Evolutionary conservation across 2,113 vertebrate species (phyloP), one percentile per base, ranked within the genome.

Genomic region (Vanacampus margaritifer): DNA sequence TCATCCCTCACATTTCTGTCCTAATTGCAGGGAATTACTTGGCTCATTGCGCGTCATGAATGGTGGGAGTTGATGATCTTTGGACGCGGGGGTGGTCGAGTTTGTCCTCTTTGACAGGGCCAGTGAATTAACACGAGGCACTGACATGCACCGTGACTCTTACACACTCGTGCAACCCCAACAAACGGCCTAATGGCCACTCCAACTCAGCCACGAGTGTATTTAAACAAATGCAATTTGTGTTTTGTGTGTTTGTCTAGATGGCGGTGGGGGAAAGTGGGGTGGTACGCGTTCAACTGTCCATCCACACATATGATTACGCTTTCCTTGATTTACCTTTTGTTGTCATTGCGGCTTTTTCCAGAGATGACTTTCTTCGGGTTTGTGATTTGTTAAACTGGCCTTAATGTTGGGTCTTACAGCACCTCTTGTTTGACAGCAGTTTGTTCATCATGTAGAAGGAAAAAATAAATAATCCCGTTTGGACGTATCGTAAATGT

Each of bases 11-110:
- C 60, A 43, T 62, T 43, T 62, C 60, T 62, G 54, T 26, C 68
- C 48, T 72, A 28, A 86, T 86, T 83, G 72, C 10, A 71, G 65
- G 72, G 74, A 71, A 90, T 89, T 83, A 88, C 75, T 85, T 86
- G 82, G 87, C 83, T 86, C 81, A 43, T 87, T 89, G 84, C 79
- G 59, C 84, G 81, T 74, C 64, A 50, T 87, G 84, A 87, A 86
- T 88, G 70, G 60, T 13, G 26, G 71, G 74, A 77, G 86, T 82
- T 86, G 75, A 77, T 85, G 78, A 81, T 85, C 66, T 84, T 67
- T 67, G 78, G 65, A 65, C 61, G 43, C 78, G 77, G 77, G 75
- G 79, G 81, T 70, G 81, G 81, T 64, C 71, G 68, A 73, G 72
- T 82, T 76, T 75, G 62, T 72, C 73, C 72, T 84, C 63, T 82